These are phyloP conservation scores for Meloidogyne exigua DNA, from an alignment of 1,140 invertebrate species.

Conservation along the genomic window DNA sequence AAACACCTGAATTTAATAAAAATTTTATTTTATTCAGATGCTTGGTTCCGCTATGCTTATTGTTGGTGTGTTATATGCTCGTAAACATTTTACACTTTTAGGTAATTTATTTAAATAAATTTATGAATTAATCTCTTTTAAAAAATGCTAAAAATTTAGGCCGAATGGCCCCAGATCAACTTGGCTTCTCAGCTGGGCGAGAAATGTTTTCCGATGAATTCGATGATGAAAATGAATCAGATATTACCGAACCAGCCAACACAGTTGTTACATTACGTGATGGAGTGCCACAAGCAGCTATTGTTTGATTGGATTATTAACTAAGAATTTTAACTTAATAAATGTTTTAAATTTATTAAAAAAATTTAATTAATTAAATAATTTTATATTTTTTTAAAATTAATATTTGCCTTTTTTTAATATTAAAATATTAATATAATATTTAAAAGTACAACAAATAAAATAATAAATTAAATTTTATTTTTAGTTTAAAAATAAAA, in stretches of 20 bases:
- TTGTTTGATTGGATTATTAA: not conserved
- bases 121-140: too few relatives aligned
- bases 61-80: not conserved
- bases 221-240: not conserved
- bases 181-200: not conserved
- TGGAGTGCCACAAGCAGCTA: not conserved
- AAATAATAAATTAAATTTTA: too few relatives aligned
- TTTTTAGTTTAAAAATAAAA: not conserved
- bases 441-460: too few relatives aligned
- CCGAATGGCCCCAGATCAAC: not conserved
- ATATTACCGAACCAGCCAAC: not conserved
- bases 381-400: too few relatives aligned
- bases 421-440: too few relatives aligned
- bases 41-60: not conserved
- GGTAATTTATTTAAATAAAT: not conserved
- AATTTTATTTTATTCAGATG: too few relatives aligned
- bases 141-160: not conserved
- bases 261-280: not conserved
- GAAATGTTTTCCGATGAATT: not conserved
- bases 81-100: not conserved
- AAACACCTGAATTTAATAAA: too few relatives aligned
- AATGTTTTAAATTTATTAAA: not conserved
- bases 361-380: too few relatives aligned
- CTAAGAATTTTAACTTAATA: not conserved
- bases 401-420: too few relatives aligned